Conservation (phyloP, 2,113 vertebrate genomes). For the Triplophysa tibetana region DNA sequence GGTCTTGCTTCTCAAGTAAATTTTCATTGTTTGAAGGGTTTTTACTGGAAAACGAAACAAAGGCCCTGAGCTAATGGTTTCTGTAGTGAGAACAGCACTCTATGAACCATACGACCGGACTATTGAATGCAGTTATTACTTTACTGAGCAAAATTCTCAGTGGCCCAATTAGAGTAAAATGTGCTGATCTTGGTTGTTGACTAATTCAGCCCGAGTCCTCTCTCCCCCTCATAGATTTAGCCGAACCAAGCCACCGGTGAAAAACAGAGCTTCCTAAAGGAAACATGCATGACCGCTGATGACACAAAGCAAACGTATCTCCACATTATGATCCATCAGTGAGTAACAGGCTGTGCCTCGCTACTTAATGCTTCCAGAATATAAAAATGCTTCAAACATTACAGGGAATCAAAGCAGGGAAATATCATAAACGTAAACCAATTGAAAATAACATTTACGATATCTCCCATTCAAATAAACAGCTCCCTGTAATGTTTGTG, state of each 20-base stretch:
- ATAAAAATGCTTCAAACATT: conserved; percentile 27
- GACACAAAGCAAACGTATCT: conserved; percentile 44
- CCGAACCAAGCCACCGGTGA: conserved; percentile 43
- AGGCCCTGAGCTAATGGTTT: background rate
- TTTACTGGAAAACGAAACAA: background rate
- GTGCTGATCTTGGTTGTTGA: background rate
- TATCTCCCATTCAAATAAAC: conserved; percentile 12
- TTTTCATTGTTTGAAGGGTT: background rate
- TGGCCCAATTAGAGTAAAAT: conserved; percentile 25
- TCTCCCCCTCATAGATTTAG: conserved; percentile 40
- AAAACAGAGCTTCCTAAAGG: conserved; percentile 55
- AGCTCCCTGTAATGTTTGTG: conserved; percentile 19
- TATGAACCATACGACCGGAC: background rate
- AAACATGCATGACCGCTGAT: conserved; percentile 51
- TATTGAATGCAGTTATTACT: background rate
- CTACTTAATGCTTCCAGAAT: background rate
- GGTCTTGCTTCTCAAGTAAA: background rate
- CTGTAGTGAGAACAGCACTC: background rate
- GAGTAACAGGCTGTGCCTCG: conserved; percentile 9
- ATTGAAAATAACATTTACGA: conserved; percentile 29
- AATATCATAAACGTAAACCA: conserved; percentile 30
- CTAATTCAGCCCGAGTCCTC: conserved; percentile 13
- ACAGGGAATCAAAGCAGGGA: conserved; percentile 22
- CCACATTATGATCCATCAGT: conserved; percentile 2
- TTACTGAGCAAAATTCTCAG: conserved; percentile 17